Percentiles rank a stretch among this genome's conserved stretches.
Conservation (phyloP, 2,113 vertebrate species). For the Caretta caretta region DNA sequence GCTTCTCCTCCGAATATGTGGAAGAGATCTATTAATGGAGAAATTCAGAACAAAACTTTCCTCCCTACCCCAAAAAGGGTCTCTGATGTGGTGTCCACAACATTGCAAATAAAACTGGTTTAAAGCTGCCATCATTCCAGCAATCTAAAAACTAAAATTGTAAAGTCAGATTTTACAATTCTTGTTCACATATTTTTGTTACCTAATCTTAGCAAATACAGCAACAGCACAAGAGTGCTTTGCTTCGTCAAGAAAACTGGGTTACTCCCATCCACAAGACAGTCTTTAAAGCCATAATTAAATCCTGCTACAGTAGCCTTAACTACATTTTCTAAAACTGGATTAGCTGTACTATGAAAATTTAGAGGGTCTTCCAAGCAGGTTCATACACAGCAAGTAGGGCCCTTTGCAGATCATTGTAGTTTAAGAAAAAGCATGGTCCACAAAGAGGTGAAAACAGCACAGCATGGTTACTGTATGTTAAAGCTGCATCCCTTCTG, state of each 20-base stretch:
- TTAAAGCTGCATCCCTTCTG: neutral
- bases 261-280: neutral
- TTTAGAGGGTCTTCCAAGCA: neutral
- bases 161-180: neutral
- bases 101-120: too few relatives aligned
- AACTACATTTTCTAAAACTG: neutral
- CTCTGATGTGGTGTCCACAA: neutral
- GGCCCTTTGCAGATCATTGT: neutral
- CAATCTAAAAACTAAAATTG: neutral
- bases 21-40: constrained; percentile 17
- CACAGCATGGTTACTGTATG: neutral
- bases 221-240: neutral
- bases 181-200: neutral
- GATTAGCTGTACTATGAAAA: neutral
- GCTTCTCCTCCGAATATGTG: constrained; percentile 4
- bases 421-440: neutral
- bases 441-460: neutral
- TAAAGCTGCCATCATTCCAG: neutral
- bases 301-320: neutral
- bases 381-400: neutral
- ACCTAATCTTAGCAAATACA: neutral
- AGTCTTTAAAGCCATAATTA: neutral
- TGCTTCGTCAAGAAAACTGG: neutral
- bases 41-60: constrained; percentile 42
- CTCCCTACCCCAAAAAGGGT: neutral